phyloP scores from a whole-genome alignment of 2,113 vertebrate genomes.

The Talpa occidentalis region DNA sequence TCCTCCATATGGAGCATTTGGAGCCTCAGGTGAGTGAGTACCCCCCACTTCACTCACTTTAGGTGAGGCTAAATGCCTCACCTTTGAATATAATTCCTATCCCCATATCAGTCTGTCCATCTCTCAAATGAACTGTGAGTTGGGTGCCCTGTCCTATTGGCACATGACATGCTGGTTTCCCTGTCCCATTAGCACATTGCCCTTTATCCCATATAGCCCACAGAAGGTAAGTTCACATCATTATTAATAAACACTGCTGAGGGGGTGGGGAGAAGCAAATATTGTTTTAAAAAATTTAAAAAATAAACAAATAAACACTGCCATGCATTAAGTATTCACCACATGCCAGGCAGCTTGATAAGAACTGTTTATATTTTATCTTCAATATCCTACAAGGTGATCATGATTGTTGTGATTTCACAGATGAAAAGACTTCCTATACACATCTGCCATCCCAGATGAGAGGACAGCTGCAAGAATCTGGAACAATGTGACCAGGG shows the following conservation, averaged over 20 bases:
- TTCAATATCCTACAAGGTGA: background rate
- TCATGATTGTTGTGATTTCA: background rate
- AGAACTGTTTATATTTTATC: background rate
- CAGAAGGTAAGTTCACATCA: background rate
- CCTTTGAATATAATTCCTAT: background rate
- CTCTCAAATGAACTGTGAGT: no score
- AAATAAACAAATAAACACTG: background rate
- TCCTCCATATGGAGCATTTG: background rate
- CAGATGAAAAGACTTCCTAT: background rate
- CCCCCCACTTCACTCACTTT: background rate
- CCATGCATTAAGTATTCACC: background rate
- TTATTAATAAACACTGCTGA: background rate
- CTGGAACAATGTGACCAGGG: background rate
- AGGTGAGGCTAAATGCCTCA: accelerated
- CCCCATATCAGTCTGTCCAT: no score
- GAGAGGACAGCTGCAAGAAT: background rate
- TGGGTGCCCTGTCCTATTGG: background rate
- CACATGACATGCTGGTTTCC: background rate
- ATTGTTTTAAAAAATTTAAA: no score
- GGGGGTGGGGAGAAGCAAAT: no score
- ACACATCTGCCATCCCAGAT: background rate
- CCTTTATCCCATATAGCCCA: background rate
- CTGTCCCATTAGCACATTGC: background rate
- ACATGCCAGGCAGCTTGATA: background rate
- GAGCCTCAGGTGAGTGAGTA: background rate